Evolutionary conservation across 2,797 vertebrate genomes (phyloP), one percentile per base, ranked within the genome.

Genomic region (Philypnodon macrostomus): DNA sequence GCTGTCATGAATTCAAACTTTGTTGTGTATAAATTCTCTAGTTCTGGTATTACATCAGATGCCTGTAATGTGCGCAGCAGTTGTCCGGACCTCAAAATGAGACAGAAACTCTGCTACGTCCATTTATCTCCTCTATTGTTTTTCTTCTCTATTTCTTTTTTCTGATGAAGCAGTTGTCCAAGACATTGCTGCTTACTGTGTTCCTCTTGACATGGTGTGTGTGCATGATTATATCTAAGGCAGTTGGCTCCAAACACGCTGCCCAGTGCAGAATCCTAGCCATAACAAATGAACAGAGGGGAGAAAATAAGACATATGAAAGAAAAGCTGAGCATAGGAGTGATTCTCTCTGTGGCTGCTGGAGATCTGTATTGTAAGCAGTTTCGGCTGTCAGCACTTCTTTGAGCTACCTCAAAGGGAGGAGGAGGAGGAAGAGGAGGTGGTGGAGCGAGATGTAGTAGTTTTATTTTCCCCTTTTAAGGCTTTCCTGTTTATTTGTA

Each of bases 311-410:
- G 87, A 90, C 85, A 83, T 88, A 85, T 85, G 83, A 88, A 87
- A 85, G 85, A 85, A 85, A 85, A 88, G 86, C 85, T 86, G 85
- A 90, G 86, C 83, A 87, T 87, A 88, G 83, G 80, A 81, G 77
- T 84, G 85, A 87, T 89, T 86, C 87, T 86, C 83, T 81, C 75
- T 73, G 52, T 77, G 70, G 74, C 79, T 83, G 74, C 53, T 71
- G 64, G 83, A 88, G 85, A 89, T 88, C 76, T 89, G 87, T 90
- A 84, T 83, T 90, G 88, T 90, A 88, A 91, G 89, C 86, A 90
- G 72, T 88, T 94, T 92, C 84, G 89, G 81, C 77, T 89, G 91
- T 93, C 92, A 92, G 88, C 91, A 92, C 81, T 91, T 91, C 90
- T 87, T 79, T 89, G 87, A 87, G 88, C 88, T 87, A 74, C 85